phyloP scores from a whole-genome alignment of 2,888 invertebrate species.

The Cylloceria caligata region DNA sequence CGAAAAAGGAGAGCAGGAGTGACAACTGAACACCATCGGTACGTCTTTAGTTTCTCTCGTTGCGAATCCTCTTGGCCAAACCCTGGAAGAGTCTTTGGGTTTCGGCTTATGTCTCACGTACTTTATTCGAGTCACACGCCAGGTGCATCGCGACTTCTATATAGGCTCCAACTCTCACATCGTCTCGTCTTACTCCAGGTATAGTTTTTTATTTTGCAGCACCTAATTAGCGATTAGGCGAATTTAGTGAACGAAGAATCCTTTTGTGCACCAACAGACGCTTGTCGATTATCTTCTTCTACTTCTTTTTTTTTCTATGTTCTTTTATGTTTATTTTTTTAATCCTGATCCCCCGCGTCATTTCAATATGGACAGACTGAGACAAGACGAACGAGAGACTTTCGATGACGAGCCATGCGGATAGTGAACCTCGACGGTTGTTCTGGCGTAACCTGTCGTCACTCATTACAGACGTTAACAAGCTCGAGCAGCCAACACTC shows the following conservation, averaged over 20 bases:
- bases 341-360: not conserved
- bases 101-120: conserved; percentile 63
- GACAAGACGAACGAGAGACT: conserved; percentile 44
- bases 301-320: not conserved
- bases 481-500: conserved; percentile 45
- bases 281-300: not conserved
- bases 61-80: conserved; percentile 57
- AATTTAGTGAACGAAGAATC: not conserved
- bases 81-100: conserved; percentile 52
- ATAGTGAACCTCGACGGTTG: conserved; percentile 20
- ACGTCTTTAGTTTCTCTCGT: conserved; percentile 50
- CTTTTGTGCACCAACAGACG: not conserved
- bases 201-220: not conserved
- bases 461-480: conserved; percentile 72
- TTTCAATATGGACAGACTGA: not conserved
- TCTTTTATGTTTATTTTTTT: not conserved
- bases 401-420: conserved; percentile 60
- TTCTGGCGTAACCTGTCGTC: conserved; percentile 69
- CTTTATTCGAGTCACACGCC: conserved; percentile 53
- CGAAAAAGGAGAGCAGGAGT: conserved; percentile 12
- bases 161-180: conserved; percentile 27
- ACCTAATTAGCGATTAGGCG: conserved; percentile 19
- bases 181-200: conserved; percentile 16
- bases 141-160: conserved; percentile 54
- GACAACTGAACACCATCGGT: conserved; percentile 18